phyloP scores from a whole-genome alignment of 2,113 vertebrate species.

The Crotalus viridis region DNA sequence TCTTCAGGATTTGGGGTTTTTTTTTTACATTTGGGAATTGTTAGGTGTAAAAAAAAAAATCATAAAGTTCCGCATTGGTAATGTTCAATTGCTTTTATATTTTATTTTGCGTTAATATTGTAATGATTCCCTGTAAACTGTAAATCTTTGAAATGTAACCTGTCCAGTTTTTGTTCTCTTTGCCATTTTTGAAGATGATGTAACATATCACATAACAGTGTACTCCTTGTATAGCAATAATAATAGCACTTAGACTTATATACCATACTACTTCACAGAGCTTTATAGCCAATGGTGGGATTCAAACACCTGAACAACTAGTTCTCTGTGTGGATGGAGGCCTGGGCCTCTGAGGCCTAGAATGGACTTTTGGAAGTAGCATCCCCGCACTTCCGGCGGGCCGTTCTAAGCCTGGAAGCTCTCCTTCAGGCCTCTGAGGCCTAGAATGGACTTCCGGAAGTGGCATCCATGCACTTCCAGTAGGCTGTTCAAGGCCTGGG shows the following conservation, averaged over 20 bases:
- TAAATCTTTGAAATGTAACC: not conserved
- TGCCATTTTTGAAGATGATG: not conserved
- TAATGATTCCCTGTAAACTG: conserved; percentile 33
- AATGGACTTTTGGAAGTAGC: too few species aligned
- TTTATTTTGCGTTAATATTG: conserved; percentile 37
- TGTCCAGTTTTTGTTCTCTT: not conserved
- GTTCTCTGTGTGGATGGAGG: too few species aligned
- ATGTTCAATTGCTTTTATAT: conserved; percentile 45
- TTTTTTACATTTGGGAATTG: conserved; percentile 25
- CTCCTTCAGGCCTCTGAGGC: too few species aligned
- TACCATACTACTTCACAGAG: not conserved
- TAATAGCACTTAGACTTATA: not conserved
- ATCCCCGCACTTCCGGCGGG: too few species aligned
- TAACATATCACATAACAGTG: not conserved
- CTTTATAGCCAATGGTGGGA: not conserved
- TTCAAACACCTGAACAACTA: too few species aligned
- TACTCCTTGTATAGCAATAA: not conserved
- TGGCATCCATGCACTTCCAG: too few species aligned
- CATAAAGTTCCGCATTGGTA: conserved; percentile 13
- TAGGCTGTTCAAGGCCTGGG: too few species aligned
- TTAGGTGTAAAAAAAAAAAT: not conserved
- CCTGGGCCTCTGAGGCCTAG: too few species aligned
- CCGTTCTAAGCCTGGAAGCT: too few species aligned
- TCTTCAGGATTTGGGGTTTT: not conserved
- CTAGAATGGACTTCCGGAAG: too few species aligned